phyloP scores from a whole-genome alignment of 2,888 invertebrate species.

The Rhogogaster chlorosoma region DNA sequence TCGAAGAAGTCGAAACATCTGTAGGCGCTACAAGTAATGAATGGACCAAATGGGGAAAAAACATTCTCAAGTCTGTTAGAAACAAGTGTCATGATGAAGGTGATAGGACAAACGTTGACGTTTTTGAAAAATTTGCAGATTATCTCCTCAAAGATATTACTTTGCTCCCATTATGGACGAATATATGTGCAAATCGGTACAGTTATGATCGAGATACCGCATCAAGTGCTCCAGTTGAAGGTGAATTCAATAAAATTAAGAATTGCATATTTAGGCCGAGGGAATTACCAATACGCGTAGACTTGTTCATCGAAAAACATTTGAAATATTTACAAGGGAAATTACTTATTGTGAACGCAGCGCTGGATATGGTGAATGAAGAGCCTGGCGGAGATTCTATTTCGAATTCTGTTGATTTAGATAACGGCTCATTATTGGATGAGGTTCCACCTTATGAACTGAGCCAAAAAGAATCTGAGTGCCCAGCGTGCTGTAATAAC shows the following conservation, averaged over 20 bases:
- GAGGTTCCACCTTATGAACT: not conserved
- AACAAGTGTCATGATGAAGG: not conserved
- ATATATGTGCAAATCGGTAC: conserved; percentile 51
- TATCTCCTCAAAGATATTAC: conserved; percentile 30
- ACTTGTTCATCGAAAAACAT: conserved; percentile 53
- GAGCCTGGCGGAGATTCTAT: conserved; percentile 10
- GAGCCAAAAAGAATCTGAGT: not conserved
- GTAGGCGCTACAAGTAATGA: conserved; percentile 17
- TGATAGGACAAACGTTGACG: not conserved
- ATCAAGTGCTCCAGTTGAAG: conserved; percentile 53
- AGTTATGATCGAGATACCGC: conserved; percentile 55
- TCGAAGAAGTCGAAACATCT: conserved; percentile 2
- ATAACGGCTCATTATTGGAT: conserved; percentile 13
- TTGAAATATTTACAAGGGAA: conserved; percentile 37
- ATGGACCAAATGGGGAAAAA: conserved; percentile 22
- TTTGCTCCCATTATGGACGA: conserved; percentile 55
- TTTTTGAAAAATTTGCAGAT: conserved; percentile 34
- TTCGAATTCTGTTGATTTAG: not conserved
- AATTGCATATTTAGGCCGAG: conserved; percentile 46
- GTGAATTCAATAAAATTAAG: conserved; percentile 54
- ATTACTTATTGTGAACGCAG: conserved; percentile 5
- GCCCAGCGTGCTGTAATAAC: conserved; percentile 10
- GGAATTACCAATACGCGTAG: conserved; percentile 48
- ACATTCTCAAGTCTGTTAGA: conserved; percentile 11
- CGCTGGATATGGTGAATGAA: conserved; percentile 11